These are phyloP conservation scores for Acrocephalus arundinaceus DNA, from an alignment of 2,113 vertebrate genomes.

Conservation along the genomic window DNA sequence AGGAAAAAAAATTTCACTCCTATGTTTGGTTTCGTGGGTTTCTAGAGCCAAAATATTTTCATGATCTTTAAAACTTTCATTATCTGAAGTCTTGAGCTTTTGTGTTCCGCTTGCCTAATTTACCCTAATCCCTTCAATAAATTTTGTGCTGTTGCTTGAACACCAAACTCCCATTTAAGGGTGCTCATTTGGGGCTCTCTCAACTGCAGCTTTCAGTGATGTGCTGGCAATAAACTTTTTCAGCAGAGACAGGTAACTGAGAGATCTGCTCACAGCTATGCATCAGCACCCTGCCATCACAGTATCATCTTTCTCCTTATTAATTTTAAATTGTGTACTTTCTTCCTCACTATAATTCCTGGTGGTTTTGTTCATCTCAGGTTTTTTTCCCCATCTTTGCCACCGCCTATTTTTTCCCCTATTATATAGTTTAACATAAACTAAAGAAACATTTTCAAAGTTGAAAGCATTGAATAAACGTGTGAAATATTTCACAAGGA, in stretches of 20 bases:
- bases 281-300: not conserved
- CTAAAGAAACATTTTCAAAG: not conserved
- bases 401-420: rapidly evolving
- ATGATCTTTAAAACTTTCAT: not conserved
- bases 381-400: not conserved
- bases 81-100: not conserved
- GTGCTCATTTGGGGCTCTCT: not conserved
- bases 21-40: not conserved
- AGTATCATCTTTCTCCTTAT: not conserved
- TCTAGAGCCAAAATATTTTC: not conserved
- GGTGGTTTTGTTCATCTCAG: not conserved
- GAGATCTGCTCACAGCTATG: not conserved
- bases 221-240: not conserved
- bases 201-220: not conserved
- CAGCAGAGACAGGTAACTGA: not conserved
- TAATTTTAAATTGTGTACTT: not conserved
- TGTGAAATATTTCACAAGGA: not conserved
- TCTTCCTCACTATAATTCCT: not conserved
- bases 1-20: not conserved
- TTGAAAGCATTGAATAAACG: not conserved
- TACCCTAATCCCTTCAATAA: not conserved
- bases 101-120: not conserved
- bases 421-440: not conserved
- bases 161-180: not conserved
- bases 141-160: not conserved